These are phyloP conservation scores for Andrena dorsata DNA, from an alignment of 2,888 invertebrate species.

Conservation along the genomic window DNA sequence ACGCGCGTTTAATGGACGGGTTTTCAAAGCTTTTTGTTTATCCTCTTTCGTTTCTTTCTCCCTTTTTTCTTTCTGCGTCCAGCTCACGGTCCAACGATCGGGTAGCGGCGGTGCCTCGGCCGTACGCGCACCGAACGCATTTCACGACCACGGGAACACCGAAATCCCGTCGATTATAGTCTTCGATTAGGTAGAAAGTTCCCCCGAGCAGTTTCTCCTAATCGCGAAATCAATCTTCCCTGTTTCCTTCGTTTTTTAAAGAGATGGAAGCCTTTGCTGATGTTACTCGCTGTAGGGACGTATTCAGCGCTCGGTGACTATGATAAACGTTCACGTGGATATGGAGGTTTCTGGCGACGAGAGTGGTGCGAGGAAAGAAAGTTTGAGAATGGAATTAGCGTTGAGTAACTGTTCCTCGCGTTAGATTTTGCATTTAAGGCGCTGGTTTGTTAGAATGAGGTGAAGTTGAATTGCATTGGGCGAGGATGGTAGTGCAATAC, in stretches of 20 bases:
- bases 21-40: constrained; percentile 66
- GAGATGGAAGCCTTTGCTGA: not conserved
- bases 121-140: constrained; percentile 20
- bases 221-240: constrained; percentile 20
- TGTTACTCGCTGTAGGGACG: not conserved
- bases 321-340: not conserved
- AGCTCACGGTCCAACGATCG: constrained; percentile 32
- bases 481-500: too few species aligned
- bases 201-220: constrained; percentile 23
- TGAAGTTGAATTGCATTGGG: too few species aligned
- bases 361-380: not conserved
- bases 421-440: too few species aligned
- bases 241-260: not conserved
- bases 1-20: constrained; percentile 73
- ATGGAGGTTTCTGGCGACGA: not conserved
- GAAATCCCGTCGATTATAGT: constrained; percentile 15
- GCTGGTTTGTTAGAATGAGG: too few species aligned
- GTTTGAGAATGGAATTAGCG: too few species aligned
- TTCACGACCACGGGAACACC: constrained; percentile 7
- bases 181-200: constrained; percentile 41
- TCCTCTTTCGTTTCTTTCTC: constrained; percentile 14
- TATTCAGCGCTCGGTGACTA: not conserved
- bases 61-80: constrained; percentile 21
- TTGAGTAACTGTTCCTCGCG: too few species aligned
- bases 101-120: not conserved